Base-by-base conservation (phyloP, 2,113 vertebrate species). In the Nycticryphes semicollaris region DNA sequence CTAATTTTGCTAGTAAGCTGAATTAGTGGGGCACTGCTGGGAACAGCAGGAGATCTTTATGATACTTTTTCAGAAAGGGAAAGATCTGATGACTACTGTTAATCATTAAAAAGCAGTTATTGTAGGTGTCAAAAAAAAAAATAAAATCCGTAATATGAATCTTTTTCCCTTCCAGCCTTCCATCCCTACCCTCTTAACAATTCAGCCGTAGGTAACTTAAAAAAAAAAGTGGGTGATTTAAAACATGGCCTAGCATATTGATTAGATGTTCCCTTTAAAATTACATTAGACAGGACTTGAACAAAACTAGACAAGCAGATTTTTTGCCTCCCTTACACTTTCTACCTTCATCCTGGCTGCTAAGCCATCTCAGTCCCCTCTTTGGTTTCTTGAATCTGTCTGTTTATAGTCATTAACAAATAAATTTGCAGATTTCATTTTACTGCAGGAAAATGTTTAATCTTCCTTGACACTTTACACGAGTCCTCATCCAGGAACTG, bases 1-100 rank as follows among this genome's bases (percentile, higher is more conserved):
- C 82, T 98, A 97, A 98, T 98, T 98, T 98, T 98, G 95, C 94
- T 93, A 94, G 88, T 84, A 94, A 94, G 95, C 82, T 96, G 97
- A 98, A 98, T 98, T 97, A 98, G 97, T 18, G 5, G 57, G 92
- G 53, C 35, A 94, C 95, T 97, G 97, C 97, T 97, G 97, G 51
- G 98, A 98, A 28, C 98, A 82, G 93, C 96, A 60, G 97, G 98
- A 97, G 70, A 93, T 94, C 95, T 97, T 97, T 97, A 92, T 94
- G 97, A 97, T 91, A 76, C 92, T 89, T 73, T 95, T 97, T 67
- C 93, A 96, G 94, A 95, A 97, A 97, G 59, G 57, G 93, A 95
- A 84, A 77, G 18, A 96, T 97, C 93, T 98, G 97, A 98, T 97
- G 95, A 97, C 88, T 53, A 43, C 41, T 67, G 78, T 96, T 98